Evolutionary conservation across 2,113 vertebrate genomes (phyloP), one percentile per base, ranked within the genome.

Genomic region (Fulmarus glacialis): DNA sequence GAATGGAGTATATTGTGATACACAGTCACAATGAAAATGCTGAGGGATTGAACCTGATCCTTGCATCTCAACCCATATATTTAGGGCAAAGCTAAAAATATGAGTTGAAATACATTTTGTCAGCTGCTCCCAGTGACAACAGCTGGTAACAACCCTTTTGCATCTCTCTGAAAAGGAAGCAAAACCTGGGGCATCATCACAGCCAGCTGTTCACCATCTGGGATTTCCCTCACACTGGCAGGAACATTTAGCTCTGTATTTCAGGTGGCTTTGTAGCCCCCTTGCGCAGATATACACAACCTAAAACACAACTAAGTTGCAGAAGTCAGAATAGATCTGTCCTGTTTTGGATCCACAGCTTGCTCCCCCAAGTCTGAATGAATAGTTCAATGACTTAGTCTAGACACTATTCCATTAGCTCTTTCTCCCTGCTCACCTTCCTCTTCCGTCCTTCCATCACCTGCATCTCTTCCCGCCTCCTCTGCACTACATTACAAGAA

Each of bases 71-170:
- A 40, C 40, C 40, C 40, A 40, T n/a, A 9, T 32, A 52, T 48
- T 90, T 66, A 80, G 66, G 58, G 43, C 48, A 91, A 64, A 72
- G 63, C 48, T 86, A 56, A 94, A 90, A 82, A 77, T 42, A 72
- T 0, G 16, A 15, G 7, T 38, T 77, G 87, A 58, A 64, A 89
- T 7, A 67, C 47, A 47, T 21, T 66, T 36, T 81, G 71, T 80
- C 93, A 97, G 90, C 82, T 92, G 67, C 71, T 88, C 79, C 62
- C 78, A 66, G 71, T 40, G 45, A 80, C 36, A 95, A 70, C 82
- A 92, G 82, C 88, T 95, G 93, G 62, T 83, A 70, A 86, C 13
- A 88, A 55, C 29, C 32, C 71, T 74, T 23, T 5, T 71, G 59
- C 53, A 78, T 52, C 55, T 29, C 52, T 59, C 48, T 48, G 59